Percentiles rank a stretch among this genome's conserved stretches.
phyloP scores from a whole-genome alignment of 64 coral and sea anemone species.

The Porites lutea region DNA sequence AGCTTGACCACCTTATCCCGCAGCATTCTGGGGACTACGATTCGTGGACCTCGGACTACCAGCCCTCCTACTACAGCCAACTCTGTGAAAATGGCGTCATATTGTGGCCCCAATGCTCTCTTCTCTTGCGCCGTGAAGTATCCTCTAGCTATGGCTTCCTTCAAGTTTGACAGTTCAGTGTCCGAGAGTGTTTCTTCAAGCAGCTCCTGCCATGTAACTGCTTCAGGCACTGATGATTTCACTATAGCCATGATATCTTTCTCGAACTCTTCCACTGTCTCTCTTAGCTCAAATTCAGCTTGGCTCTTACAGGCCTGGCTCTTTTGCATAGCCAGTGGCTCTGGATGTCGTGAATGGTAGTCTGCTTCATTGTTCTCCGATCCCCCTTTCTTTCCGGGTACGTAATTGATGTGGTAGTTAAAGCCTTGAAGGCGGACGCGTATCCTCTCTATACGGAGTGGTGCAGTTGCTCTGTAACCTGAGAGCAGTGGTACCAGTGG shows the following conservation, averaged over 20 bases:
- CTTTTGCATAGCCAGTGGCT: neutral
- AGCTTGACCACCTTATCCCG: neutral
- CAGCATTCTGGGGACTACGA: conserved; percentile 5
- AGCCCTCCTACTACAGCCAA: conserved; percentile 44
- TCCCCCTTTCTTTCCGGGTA: conserved; percentile 64
- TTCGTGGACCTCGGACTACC: neutral
- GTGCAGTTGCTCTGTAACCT: conserved; percentile 38
- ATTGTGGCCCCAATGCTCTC: neutral
- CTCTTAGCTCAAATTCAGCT: conserved; percentile 3
- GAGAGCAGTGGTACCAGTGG: conserved; percentile 51
- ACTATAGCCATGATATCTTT: conserved; percentile 32
- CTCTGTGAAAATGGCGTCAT: conserved; percentile 45
- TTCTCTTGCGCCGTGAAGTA: conserved; percentile 14
- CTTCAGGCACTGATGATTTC: neutral
- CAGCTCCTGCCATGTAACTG: conserved; percentile 1
- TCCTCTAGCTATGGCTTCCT: conserved; percentile 40
- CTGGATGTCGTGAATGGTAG: conserved; percentile 31
- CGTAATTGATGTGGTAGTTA: conserved; percentile 60
- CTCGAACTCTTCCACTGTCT: neutral
- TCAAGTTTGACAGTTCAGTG: conserved; percentile 45
- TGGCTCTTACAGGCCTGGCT: neutral
- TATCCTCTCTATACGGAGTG: conserved; percentile 57
- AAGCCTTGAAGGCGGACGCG: conserved; percentile 61
- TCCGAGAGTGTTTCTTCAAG: conserved; percentile 2
- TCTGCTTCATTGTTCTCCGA: conserved; percentile 70